Base-by-base conservation (phyloP, 2,888 invertebrate species). In the Apocheima hispidaria region DNA sequence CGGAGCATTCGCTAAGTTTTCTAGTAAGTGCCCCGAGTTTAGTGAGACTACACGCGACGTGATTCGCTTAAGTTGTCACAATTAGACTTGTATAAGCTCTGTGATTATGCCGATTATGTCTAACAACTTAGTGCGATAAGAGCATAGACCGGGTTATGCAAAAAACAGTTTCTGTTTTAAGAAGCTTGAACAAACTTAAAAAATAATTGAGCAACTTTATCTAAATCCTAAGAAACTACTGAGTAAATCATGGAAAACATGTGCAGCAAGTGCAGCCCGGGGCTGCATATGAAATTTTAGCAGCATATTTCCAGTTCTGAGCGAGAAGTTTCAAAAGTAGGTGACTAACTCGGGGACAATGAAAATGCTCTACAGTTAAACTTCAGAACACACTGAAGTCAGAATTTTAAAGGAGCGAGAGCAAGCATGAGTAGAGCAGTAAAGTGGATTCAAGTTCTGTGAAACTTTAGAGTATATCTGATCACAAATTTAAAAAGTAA, bases 321-420 rank as follows among this genome's bases (percentile, higher is more conserved):
- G 36, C 28, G 30, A 35, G 28, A 36, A 43, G 49, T 60, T 60
- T n/a, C 10, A 20, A 60, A 60, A 54, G 23, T 53, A 49, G 50
- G 53, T 36, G 58, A 51, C 50, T 35, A 35, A 53, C 36, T 44
- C 40, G 14, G 4, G 30, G 21, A 51, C n/a, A 50, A 46, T 44
- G 38, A 44, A 35, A 57, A 46, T 51, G 30, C 16, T 41, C 41
- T 44, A 14, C 38, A 20, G 12, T 14, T 35, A 21, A 53, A 52
- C 48, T 59, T 53, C 33, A 12, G 38, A 28, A 18, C 38, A 33
- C 16, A 26, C 40, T 26, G n/a, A n/a, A 51, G 51, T 40, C 9
- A 40, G n/a, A 51, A 40, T 18, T 51, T 40, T 30, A 38, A n/a
- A 23, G 52, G n/a, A n/a, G 35, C 41, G 40, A n/a, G 5, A 9